A percentile compares a stretch with the other conserved stretches of the same genome.
phyloP scores from a whole-genome alignment of 2,888 invertebrate species.

The Halictus quadricinctus region DNA sequence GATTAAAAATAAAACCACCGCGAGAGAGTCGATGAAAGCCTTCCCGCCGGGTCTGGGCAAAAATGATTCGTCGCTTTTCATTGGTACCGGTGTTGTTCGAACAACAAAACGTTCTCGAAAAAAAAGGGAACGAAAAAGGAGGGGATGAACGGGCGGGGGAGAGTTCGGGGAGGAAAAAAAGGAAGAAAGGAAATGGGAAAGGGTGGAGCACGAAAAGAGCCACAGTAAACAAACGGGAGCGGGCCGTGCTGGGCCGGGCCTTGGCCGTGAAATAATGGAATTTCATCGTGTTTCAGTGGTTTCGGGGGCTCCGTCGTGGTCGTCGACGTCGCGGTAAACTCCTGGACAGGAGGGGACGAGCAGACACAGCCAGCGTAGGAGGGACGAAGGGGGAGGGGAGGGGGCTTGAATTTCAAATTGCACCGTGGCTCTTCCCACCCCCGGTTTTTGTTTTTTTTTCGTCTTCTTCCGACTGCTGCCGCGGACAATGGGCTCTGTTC shows the following conservation, averaged over 20 bases:
- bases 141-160: background rate
- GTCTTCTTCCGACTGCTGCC: background rate
- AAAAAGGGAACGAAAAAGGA: background rate
- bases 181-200: background rate
- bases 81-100: constrained; percentile 19
- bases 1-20: constrained; percentile 39
- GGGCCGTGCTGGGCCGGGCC: constrained; percentile 16
- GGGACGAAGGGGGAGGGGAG: background rate
- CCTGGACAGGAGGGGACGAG: constrained; percentile 25
- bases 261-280: constrained; percentile 62
- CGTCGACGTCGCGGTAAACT: constrained; percentile 31
- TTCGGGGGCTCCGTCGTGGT: constrained; percentile 16
- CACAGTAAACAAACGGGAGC: constrained; percentile 24
- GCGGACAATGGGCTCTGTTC: constrained; percentile 40
- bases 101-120: constrained; percentile 4
- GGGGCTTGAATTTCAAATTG: constrained; percentile 63
- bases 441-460: constrained; percentile 3
- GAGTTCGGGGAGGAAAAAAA: background rate
- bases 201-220: constrained; percentile 10
- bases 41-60: background rate
- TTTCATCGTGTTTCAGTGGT: constrained; percentile 41
- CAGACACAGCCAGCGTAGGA: constrained; percentile 14
- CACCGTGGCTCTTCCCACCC: constrained; percentile 4
- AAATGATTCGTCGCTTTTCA: constrained; percentile 27
- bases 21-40: constrained; percentile 13